These are phyloP conservation scores for Champsocephalus esox DNA, from an alignment of 2,797 vertebrate genomes.

Conservation along the genomic window DNA sequence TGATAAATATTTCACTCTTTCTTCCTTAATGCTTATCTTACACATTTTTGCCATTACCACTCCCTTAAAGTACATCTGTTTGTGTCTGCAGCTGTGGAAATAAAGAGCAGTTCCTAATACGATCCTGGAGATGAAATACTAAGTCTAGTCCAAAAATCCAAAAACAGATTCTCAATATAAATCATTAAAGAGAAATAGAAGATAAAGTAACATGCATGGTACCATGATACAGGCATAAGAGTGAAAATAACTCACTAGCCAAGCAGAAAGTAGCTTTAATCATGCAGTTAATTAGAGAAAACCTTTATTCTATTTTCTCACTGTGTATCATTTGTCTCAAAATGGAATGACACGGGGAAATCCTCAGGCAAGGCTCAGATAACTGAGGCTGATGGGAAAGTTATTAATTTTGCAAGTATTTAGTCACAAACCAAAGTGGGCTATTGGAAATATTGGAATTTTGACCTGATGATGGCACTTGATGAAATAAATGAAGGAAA, in stretches of 20 bases:
- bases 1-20: slow-evolving; percentile 73
- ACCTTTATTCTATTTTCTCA: not conserved
- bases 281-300: not conserved
- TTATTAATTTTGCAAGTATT: not conserved
- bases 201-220: not conserved
- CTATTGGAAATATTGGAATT: not conserved
- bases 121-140: slow-evolving; percentile 24
- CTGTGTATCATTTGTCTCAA: not conserved
- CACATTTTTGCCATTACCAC: slow-evolving; percentile 49
- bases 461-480: not conserved
- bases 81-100: slow-evolving; percentile 31
- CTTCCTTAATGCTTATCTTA: slow-evolving; percentile 56
- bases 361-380: not conserved
- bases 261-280: not conserved
- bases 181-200: not conserved
- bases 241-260: not conserved
- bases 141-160: slow-evolving; percentile 3
- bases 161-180: slow-evolving; percentile 12
- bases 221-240: not conserved
- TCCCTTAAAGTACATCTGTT: slow-evolving; percentile 42
- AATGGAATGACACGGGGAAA: not conserved
- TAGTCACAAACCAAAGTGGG: not conserved
- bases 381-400: not conserved
- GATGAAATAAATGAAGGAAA: not conserved
- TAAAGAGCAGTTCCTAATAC: not conserved